These are phyloP conservation scores for Galerucella nymphaeae DNA, from an alignment of 2,888 invertebrate species.

Conservation along the genomic window DNA sequence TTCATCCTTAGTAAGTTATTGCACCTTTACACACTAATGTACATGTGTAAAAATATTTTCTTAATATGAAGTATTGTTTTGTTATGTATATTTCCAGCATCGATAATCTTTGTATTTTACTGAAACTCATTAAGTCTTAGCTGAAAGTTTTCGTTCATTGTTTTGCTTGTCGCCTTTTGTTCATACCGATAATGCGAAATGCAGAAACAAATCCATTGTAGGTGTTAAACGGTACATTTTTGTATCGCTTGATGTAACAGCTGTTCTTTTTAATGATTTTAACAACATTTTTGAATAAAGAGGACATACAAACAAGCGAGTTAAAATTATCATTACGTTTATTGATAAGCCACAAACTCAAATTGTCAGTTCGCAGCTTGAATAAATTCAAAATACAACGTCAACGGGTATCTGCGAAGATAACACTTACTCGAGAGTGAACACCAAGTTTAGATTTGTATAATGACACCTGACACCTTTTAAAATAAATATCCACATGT, in stretches of 20 bases:
- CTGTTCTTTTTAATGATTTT: not conserved
- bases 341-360: slow-evolving; percentile 10
- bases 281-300: not conserved
- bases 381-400: slow-evolving; percentile 10
- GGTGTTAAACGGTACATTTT: not conserved
- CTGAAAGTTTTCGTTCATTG: not conserved
- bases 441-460: slow-evolving; percentile 21
- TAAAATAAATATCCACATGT: slow-evolving; percentile 12
- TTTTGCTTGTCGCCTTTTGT: not conserved
- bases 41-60: too few species aligned
- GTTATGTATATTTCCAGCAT: too few species aligned
- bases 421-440: slow-evolving; percentile 13
- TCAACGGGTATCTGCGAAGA: slow-evolving; percentile 6
- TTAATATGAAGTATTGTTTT: too few species aligned
- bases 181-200: not conserved
- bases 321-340: not conserved
- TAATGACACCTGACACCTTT: slow-evolving; percentile 25
- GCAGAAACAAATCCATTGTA: not conserved
- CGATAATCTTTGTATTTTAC: not conserved
- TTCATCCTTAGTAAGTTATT: too few species aligned
- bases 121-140: not conserved
- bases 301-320: not conserved
- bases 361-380: slow-evolving; percentile 7
- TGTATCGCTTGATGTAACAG: not conserved
- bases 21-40: too few species aligned